A percentile compares a stretch with the other conserved stretches of the same genome.
These are phyloP conservation scores for Myotis vivesi DNA, from an alignment of 2,797 vertebrate species.

Conservation along the genomic window DNA sequence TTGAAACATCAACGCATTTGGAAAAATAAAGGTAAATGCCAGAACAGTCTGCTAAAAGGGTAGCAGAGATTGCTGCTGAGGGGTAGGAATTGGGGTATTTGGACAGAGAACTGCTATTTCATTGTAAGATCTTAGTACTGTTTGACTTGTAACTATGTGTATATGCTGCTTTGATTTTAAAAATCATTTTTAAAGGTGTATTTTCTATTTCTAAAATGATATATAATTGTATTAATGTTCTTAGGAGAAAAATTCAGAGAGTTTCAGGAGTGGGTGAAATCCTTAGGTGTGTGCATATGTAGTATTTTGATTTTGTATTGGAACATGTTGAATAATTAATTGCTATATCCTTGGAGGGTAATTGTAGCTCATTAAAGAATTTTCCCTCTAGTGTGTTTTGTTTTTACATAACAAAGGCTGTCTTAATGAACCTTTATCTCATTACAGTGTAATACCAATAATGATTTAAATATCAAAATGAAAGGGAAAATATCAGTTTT, in stretches of 20 bases:
- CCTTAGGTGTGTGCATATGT: background rate
- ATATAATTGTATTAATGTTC: slow-evolving; percentile 14
- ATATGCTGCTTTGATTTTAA: background rate
- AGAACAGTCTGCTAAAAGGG: background rate
- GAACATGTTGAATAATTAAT: slow-evolving; percentile 57
- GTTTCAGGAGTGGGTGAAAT: slow-evolving; percentile 15
- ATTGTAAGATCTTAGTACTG: background rate
- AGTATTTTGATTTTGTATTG: slow-evolving; percentile 59
- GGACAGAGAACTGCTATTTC: background rate
- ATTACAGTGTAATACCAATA: slow-evolving; percentile 51
- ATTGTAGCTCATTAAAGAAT: slow-evolving; percentile 58
- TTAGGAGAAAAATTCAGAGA: background rate
- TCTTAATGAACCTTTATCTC: slow-evolving; percentile 72
- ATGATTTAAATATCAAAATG: slow-evolving; percentile 74
- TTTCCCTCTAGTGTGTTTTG: slow-evolving; percentile 55
- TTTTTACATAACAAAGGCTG: slow-evolving; percentile 75
- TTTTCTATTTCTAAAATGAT: background rate
- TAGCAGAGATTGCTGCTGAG: background rate
- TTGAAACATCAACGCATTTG: background rate
- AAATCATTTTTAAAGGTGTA: background rate
- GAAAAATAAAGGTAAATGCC: background rate
- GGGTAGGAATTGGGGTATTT: background rate
- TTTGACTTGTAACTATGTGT: background rate
- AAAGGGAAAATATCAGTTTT: slow-evolving; percentile 47
- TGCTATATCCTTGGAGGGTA: slow-evolving; percentile 67